These are phyloP conservation scores for Unio pictorum DNA, from an alignment of 2,888 invertebrate species.

Conservation along the genomic window DNA sequence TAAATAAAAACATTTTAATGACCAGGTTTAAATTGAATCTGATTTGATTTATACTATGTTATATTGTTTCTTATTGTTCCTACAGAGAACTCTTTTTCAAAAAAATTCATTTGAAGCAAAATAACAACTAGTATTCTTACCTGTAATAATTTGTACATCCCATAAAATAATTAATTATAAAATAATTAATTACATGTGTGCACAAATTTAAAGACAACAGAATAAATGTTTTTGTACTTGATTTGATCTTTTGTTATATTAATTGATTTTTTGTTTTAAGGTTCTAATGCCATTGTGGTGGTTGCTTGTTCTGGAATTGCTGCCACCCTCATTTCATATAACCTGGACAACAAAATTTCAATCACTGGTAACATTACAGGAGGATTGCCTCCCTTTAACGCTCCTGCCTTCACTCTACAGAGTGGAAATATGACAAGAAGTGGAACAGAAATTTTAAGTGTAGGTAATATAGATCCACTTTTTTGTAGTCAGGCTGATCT, in stretches of 20 bases:
- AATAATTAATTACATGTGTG: too few relatives aligned
- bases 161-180: too few relatives aligned
- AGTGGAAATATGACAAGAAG: slow-evolving; percentile 40
- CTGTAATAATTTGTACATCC: too few relatives aligned
- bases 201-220: too few relatives aligned
- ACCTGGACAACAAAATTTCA: slow-evolving; percentile 42
- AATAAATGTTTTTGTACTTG: too few relatives aligned
- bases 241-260: too few relatives aligned
- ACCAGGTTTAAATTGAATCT: not conserved
- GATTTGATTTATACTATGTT: not conserved
- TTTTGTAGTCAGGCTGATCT: not conserved
- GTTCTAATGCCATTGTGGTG: slow-evolving; percentile 60
- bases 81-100: too few relatives aligned
- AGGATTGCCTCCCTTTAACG: slow-evolving; percentile 61
- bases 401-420: slow-evolving; percentile 52
- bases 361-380: slow-evolving; percentile 57
- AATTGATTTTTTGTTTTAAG: slow-evolving; percentile 29
- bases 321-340: slow-evolving; percentile 42
- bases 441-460: slow-evolving; percentile 48
- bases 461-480: slow-evolving; percentile 29
- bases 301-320: slow-evolving; percentile 49
- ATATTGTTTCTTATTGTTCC: not conserved
- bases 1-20: not conserved
- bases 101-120: too few relatives aligned
- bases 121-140: too few relatives aligned